Evolutionary conservation across 1,140 invertebrate species (phyloP), one percentile per base, ranked within the genome.

Genomic region (Euschistus heros): DNA sequence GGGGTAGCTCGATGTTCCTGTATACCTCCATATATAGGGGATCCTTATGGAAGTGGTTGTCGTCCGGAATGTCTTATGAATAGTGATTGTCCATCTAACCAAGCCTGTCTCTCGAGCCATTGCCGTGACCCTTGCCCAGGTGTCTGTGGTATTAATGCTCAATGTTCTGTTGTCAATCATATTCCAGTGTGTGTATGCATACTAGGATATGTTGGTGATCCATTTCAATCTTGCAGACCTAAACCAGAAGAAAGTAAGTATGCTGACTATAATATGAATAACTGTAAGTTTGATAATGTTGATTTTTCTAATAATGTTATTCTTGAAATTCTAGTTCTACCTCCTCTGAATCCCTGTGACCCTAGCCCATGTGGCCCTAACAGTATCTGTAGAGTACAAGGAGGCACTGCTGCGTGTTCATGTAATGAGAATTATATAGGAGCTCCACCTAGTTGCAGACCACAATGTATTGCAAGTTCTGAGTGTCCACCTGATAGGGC

Each of bases 71-170:
- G 89, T 75, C 80, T 87, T 1, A 80, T 85, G 54, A 88, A 86
- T 72, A 81, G 84, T 2, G 89, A 94, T 69, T 94, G 92, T 73
- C 80, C 86, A 1, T 84, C 84, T 68, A 80, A 88, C 67, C 77
- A 87, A 66, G 84, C 89, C 33, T 94, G 92, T 76, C 80, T 91
- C n/a, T 86, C 87, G 70, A 85, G 88, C 73, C 84, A 89, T 72
- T 94, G 91, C 73, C 78, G 86, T 69, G 84, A 93, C 78, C 91
- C 91, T 22, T 94, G 91, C 73, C 80, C 82, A n/a, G 88, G 89
- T 17, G 82, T 89, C 17, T 94, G 91, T 74, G 91, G 91, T 26
- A 70, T 79, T 0, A 87, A 88, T 73, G 87, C 89, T 1, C 79
- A 86, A 68, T 93, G 90, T 71, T 80, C 80, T 68, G 87, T 92